Conservation (phyloP, 2,888 invertebrate genomes). For the Brachypterus glaber region DNA sequence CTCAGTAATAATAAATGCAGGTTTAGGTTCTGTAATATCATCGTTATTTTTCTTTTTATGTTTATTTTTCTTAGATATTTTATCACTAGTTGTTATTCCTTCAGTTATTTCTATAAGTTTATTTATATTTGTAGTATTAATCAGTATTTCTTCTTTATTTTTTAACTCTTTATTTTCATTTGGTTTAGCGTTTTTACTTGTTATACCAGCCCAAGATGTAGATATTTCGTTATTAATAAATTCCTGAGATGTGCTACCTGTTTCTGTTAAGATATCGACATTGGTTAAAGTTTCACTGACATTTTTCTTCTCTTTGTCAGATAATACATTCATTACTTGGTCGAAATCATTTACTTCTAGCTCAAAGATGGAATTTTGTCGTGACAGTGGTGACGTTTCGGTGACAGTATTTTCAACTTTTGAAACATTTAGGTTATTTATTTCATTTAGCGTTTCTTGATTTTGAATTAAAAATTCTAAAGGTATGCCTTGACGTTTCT, state of each 20-base stretch:
- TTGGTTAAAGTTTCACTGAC: slow-evolving; percentile 1
- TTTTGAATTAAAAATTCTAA: slow-evolving; percentile 23
- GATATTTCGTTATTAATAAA: slow-evolving; percentile 3
- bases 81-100: slow-evolving; percentile 5
- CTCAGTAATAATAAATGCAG: slow-evolving; percentile 2
- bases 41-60: slow-evolving; percentile 9
- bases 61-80: slow-evolving; percentile 4
- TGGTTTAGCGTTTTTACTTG: slow-evolving; percentile 10
- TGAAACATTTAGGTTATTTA: slow-evolving; percentile 18
- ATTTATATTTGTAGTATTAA: not conserved
- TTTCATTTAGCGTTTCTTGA: slow-evolving; percentile 16
- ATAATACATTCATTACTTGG: slow-evolving; percentile 36
- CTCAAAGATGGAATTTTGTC: slow-evolving; percentile 36
- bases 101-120: not conserved
- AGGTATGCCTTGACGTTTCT: slow-evolving; percentile 28
- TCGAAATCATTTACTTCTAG: slow-evolving; percentile 36
- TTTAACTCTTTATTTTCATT: not conserved
- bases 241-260: not conserved
- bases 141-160: not conserved
- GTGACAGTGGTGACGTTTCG: slow-evolving; percentile 27
- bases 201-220: no score
- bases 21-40: slow-evolving; percentile 4
- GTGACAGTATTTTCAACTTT: slow-evolving; percentile 17
- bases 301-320: slow-evolving; percentile 18
- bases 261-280: slow-evolving; percentile 3